phyloP scores from a whole-genome alignment of 2,797 vertebrate species.

The Takifugu rubripes region DNA sequence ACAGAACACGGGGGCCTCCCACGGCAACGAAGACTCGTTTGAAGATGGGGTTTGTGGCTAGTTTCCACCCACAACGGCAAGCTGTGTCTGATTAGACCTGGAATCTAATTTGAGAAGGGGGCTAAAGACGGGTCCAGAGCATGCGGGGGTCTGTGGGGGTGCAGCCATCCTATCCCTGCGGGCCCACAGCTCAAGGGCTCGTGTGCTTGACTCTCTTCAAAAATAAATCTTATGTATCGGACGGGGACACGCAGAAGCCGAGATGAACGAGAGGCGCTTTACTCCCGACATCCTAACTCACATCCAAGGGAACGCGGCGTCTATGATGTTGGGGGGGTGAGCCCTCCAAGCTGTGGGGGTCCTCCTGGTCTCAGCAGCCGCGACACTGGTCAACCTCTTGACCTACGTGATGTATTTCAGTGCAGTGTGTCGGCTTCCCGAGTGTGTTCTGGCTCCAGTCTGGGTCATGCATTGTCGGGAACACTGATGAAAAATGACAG shows the following conservation, averaged over 20 bases:
- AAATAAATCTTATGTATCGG: slow-evolving; percentile 41
- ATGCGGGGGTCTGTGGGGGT: slow-evolving; percentile 49
- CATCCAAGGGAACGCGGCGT: too few relatives aligned
- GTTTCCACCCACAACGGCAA: slow-evolving; percentile 76
- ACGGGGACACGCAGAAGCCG: slow-evolving; percentile 32
- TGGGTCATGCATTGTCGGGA: slow-evolving; percentile 67
- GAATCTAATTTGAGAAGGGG: slow-evolving; percentile 73
- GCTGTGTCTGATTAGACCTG: slow-evolving; percentile 78
- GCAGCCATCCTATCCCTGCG: slow-evolving; percentile 50
- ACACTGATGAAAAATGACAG: slow-evolving; percentile 75
- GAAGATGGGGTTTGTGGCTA: slow-evolving; percentile 76
- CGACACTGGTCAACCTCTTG: slow-evolving; percentile 51
- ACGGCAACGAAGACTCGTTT: slow-evolving; percentile 63
- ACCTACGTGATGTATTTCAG: slow-evolving; percentile 65
- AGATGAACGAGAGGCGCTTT: slow-evolving; percentile 32
- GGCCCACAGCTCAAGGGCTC: slow-evolving; percentile 42
- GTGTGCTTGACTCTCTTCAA: slow-evolving; percentile 59
- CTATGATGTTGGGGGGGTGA: slow-evolving; percentile 11
- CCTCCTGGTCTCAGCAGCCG: slow-evolving; percentile 55
- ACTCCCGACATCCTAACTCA: too few relatives aligned
- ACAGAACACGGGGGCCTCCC: slow-evolving; percentile 64
- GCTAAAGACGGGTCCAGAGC: slow-evolving; percentile 44
- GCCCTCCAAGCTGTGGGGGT: slow-evolving; percentile 4
- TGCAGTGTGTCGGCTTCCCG: slow-evolving; percentile 46
- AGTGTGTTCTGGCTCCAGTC: slow-evolving; percentile 67